Evolutionary conservation across 2,797 vertebrate genomes (phyloP).

Genomic region (Fundulus diaphanus): DNA sequence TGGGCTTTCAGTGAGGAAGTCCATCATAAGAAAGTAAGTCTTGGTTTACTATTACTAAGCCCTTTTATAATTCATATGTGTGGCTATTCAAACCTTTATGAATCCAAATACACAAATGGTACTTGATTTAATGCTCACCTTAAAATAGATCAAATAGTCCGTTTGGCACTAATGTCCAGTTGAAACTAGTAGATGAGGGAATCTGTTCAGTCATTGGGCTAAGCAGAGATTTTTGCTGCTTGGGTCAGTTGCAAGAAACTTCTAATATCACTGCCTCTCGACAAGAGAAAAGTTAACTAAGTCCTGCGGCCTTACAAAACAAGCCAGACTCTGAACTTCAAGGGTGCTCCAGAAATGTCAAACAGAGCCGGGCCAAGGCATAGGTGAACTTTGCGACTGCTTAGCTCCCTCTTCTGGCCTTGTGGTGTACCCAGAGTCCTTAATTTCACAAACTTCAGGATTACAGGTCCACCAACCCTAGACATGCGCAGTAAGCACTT

Average conservation of each 20-base stretch:
- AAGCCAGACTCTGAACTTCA: background rate
- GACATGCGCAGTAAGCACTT: background rate
- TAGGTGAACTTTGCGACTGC: background rate
- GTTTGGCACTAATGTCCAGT: background rate
- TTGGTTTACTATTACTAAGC: background rate
- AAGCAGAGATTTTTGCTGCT: background rate
- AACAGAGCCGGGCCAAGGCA: background rate
- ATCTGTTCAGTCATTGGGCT: background rate
- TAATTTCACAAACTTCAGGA: background rate
- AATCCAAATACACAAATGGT: background rate
- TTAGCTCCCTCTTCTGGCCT: background rate
- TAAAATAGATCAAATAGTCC: background rate
- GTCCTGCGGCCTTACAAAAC: background rate
- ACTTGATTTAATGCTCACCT: background rate
- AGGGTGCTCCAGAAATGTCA: background rate
- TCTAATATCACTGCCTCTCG: background rate
- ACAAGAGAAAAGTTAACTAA: background rate
- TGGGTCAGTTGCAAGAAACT: background rate
- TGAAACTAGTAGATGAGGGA: background rate
- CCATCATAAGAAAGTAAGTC: conserved; percentile 94
- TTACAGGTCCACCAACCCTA: background rate
- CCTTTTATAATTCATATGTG: background rate
- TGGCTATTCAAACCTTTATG: background rate
- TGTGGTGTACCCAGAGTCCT: no score
- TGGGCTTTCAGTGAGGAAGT: conserved; percentile 92